A percentile compares a stretch with the other conserved stretches of the same genome.
These are phyloP conservation scores for Ylistrum balloti DNA, from an alignment of 1,140 invertebrate species.

Conservation along the genomic window DNA sequence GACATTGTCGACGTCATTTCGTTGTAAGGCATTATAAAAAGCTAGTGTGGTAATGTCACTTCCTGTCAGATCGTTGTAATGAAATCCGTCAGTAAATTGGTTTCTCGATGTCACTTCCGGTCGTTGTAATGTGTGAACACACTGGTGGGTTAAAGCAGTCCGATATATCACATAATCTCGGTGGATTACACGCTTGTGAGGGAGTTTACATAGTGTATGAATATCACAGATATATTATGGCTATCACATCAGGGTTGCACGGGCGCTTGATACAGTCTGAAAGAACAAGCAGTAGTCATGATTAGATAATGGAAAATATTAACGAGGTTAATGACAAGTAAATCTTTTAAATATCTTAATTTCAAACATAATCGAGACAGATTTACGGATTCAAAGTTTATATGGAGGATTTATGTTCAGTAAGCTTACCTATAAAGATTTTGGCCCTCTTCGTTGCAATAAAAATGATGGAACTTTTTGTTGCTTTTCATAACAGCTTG, in stretches of 20 bases:
- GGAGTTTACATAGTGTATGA: background rate
- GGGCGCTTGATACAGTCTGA: background rate
- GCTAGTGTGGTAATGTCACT: background rate
- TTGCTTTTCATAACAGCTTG: slow-evolving; percentile 53
- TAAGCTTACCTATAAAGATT: background rate
- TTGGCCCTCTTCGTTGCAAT: slow-evolving; percentile 31
- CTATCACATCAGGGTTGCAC: slow-evolving; percentile 17
- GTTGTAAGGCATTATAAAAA: too few species aligned
- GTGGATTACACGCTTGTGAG: background rate
- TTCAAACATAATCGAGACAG: too few species aligned
- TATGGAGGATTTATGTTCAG: background rate
- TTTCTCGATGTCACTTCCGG: background rate
- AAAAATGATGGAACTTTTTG: slow-evolving; percentile 57
- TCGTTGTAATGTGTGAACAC: slow-evolving; percentile 15
- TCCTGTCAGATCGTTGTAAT: background rate
- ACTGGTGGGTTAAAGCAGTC: background rate
- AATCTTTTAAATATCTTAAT: too few species aligned
- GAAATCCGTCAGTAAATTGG: background rate
- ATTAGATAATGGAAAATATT: background rate
- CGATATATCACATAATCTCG: slow-evolving; percentile 21
- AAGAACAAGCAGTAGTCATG: background rate
- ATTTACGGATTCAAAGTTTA: too few species aligned
- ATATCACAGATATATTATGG: background rate
- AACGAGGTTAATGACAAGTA: background rate
- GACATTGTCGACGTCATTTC: too few species aligned